These are phyloP conservation scores for Empis stercorea DNA, from an alignment of 2,888 invertebrate genomes.

Conservation along the genomic window DNA sequence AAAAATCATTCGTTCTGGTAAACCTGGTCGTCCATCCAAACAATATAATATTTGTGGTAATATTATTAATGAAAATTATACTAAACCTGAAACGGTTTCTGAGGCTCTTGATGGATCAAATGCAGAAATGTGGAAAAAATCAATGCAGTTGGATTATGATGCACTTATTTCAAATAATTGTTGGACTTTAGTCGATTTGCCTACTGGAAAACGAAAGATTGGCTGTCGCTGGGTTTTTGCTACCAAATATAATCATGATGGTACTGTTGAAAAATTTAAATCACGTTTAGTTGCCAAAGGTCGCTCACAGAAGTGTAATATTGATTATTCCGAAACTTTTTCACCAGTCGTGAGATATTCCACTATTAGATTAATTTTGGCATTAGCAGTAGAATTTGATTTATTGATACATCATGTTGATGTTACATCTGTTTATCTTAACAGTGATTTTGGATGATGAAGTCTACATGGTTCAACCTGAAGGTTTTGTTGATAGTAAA, in stretches of 20 bases:
- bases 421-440: conserved; percentile 15
- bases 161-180: conserved; percentile 11
- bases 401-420: conserved; percentile 15
- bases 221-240: conserved; percentile 15
- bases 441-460: conserved; percentile 11
- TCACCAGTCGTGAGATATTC: conserved; percentile 13
- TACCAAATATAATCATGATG: conserved; percentile 11
- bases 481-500: no score
- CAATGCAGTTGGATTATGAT: conserved; percentile 15
- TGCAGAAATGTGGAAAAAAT: not conserved
- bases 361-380: conserved; percentile 14
- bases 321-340: conserved; percentile 9
- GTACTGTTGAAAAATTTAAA: conserved; percentile 10
- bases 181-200: conserved; percentile 11
- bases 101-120: not conserved
- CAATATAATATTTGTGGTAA: conserved; percentile 6
- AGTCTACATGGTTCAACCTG: conserved; percentile 14
- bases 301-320: conserved; percentile 11
- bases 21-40: conserved; percentile 11
- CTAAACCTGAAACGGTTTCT: not conserved
- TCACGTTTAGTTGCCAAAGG: conserved; percentile 13
- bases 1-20: conserved; percentile 10
- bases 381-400: conserved; percentile 13
- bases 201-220: conserved; percentile 9
- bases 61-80: not conserved